These are phyloP conservation scores for Ophraella communa DNA, from an alignment of 2,888 invertebrate genomes.

Conservation along the genomic window DNA sequence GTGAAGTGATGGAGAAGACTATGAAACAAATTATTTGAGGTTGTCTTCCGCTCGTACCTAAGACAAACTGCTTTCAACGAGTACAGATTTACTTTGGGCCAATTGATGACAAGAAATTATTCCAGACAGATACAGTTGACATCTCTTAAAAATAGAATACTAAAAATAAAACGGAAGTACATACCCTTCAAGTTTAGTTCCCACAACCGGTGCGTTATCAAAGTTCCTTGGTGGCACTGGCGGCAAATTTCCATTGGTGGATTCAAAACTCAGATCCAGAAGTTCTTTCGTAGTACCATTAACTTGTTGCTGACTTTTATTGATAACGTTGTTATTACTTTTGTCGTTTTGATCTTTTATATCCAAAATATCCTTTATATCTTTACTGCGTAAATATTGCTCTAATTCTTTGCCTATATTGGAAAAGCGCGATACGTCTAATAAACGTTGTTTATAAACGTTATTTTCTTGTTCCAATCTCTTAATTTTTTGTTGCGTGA, in stretches of 20 bases:
- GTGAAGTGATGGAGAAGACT: too few relatives aligned
- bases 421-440: slow-evolving; percentile 66
- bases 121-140: too few relatives aligned
- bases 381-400: slow-evolving; percentile 62
- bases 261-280: slow-evolving; percentile 53
- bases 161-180: not conserved
- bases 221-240: slow-evolving; percentile 63
- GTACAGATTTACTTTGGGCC: too few relatives aligned
- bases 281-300: slow-evolving; percentile 47
- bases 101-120: too few relatives aligned
- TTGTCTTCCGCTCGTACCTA: too few relatives aligned
- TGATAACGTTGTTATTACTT: slow-evolving; percentile 3
- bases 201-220: slow-evolving; percentile 69
- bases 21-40: too few relatives aligned
- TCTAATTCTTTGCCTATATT: slow-evolving; percentile 64
- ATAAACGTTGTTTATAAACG: slow-evolving; percentile 80
- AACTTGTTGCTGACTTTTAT: slow-evolving; percentile 15
- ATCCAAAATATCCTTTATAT: slow-evolving; percentile 63
- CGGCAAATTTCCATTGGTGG: slow-evolving; percentile 55
- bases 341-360: slow-evolving; percentile 38
- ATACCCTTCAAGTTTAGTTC: slow-evolving; percentile 76
- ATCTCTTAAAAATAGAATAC: too few relatives aligned
- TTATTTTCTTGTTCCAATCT: slow-evolving; percentile 86
- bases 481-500: slow-evolving; percentile 86
- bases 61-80: too few relatives aligned